phyloP scores from a whole-genome alignment of 2,888 invertebrate genomes.

The Coleophora flavipennella region DNA sequence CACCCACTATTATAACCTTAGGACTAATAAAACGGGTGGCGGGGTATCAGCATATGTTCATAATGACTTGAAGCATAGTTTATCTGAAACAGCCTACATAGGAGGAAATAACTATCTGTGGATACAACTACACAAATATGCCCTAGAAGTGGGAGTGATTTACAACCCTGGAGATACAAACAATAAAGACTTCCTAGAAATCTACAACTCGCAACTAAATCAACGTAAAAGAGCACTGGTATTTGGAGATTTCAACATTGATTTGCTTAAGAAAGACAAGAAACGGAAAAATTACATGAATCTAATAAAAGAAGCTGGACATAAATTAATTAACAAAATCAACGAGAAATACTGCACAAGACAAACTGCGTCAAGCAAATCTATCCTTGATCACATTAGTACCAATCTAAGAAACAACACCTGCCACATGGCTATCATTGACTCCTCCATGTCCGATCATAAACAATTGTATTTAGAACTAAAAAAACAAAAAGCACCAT shows the following conservation, averaged over 20 bases:
- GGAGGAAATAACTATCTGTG: constrained; percentile 12
- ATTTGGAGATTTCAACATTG: constrained; percentile 7
- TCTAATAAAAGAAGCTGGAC: constrained; percentile 2
- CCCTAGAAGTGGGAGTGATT: constrained; percentile 8
- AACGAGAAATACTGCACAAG: constrained; percentile 14
- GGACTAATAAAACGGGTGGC: constrained; percentile 6
- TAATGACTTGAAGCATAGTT: constrained; percentile 9
- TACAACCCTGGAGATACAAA: constrained; percentile 12
- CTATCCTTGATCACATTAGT: constrained; percentile 18
- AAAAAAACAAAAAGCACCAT: constrained; percentile 1
- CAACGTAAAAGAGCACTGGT: constrained; percentile 1
- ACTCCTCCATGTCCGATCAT: constrained; percentile 18
- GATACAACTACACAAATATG: constrained; percentile 7
- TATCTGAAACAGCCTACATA: constrained; percentile 3
- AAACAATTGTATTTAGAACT: constrained; percentile 16
- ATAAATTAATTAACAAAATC: constrained; percentile 15
- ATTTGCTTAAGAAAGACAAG: constrained; percentile 1
- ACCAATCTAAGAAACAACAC: constrained; percentile 15
- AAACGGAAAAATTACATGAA: background rate
- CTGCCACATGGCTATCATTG: constrained; percentile 14
- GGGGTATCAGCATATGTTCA: constrained; percentile 11
- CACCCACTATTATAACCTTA: constrained; percentile 9
- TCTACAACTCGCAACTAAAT: constrained; percentile 1
- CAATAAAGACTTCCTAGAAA: constrained; percentile 1
- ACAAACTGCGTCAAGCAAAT: constrained; percentile 10